Evolutionary conservation across 2,797 vertebrate species (phyloP).

Genomic region (Heterohyrax brucei): DNA sequence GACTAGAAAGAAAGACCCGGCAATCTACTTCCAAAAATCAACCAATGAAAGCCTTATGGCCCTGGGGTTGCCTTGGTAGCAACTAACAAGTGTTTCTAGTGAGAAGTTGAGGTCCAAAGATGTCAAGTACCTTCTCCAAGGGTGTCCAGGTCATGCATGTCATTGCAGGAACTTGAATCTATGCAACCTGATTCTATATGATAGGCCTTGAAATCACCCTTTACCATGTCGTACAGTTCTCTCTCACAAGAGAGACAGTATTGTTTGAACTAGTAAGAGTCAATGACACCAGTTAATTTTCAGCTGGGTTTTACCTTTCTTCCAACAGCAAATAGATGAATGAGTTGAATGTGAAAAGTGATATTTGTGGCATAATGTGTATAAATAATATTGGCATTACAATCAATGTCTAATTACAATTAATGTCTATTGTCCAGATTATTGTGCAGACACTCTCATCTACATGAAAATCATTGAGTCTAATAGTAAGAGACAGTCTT

Average conservation of each 20-base stretch:
- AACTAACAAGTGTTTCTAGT: neutral
- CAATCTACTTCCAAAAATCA: too few relatives aligned
- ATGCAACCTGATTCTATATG: neutral
- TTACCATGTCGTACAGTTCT: neutral
- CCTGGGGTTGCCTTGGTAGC: neutral
- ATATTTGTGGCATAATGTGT: conserved; percentile 45
- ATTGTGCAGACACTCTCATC: conserved; percentile 45
- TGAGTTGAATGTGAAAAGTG: conserved; percentile 49
- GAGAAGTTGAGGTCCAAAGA: neutral
- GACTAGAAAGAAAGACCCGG: too few relatives aligned
- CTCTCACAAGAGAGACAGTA: neutral
- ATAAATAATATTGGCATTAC: neutral
- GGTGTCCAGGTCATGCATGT: neutral
- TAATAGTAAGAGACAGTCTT: conserved; percentile 13
- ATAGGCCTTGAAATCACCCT: neutral
- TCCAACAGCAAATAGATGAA: neutral
- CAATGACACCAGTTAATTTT: neutral
- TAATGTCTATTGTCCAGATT: conserved; percentile 61
- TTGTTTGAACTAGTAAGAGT: conserved; percentile 43
- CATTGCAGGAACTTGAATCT: neutral
- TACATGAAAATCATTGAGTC: conserved; percentile 49
- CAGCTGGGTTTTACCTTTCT: conserved; percentile 50
- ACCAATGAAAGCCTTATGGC: too few relatives aligned
- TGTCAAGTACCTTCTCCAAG: neutral
- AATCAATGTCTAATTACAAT: conserved; percentile 51